Evolutionary conservation across 2,797 vertebrate species (phyloP).

Genomic region (Epinephelus malabaricus): DNA sequence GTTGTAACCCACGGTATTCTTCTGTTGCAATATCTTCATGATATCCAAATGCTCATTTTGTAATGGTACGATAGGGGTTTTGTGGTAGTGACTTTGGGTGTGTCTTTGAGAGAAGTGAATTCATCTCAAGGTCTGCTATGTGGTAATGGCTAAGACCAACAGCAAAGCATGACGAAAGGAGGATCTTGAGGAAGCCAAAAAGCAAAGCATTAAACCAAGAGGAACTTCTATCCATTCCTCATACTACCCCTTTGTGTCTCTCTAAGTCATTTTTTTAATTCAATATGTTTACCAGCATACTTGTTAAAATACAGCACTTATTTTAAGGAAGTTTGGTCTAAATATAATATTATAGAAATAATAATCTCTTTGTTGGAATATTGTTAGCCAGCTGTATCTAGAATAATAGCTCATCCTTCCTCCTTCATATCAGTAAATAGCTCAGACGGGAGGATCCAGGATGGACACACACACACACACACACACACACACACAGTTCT

Average conservation of each 20-base stretch:
- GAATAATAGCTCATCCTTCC: constrained; percentile 31
- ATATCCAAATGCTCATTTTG: constrained; percentile 3
- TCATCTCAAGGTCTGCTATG: no score
- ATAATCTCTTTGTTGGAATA: constrained; percentile 14
- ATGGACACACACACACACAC: constrained; percentile 26
- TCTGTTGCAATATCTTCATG: neutral
- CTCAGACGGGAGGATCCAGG: constrained; percentile 46
- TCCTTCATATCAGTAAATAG: constrained; percentile 59
- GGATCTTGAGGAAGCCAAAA: no score
- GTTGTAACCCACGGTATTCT: neutral
- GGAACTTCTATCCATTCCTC: neutral
- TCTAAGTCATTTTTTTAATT: neutral
- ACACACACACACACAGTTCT: neutral
- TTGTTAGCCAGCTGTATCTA: constrained; percentile 24
- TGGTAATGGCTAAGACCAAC: no score
- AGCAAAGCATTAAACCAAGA: neutral
- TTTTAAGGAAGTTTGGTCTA: neutral
- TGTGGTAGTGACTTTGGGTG: constrained; percentile 1
- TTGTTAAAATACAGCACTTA: neutral
- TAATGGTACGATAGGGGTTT: neutral
- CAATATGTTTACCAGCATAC: neutral
- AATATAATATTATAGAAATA: neutral
- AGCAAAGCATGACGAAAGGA: no score
- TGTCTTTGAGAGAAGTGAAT: neutral
- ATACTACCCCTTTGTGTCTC: neutral